Evolutionary conservation across 2,113 vertebrate genomes (phyloP).

Genomic region (Festucalex cinctus): DNA sequence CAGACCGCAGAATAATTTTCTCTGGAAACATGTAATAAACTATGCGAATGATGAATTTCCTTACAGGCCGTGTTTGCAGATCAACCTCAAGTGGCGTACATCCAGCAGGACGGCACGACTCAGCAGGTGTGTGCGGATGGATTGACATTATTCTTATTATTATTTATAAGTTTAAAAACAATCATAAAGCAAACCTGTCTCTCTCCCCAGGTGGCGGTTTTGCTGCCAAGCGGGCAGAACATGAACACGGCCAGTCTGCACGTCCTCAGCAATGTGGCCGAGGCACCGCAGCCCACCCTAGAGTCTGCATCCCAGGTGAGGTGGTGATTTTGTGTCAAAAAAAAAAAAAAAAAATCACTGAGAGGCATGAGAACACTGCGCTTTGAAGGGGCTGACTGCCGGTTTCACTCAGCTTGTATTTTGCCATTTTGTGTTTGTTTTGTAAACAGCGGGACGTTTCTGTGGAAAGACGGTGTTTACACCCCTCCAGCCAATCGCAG

Average conservation of each 20-base stretch:
- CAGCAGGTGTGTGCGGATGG: conserved; percentile 80
- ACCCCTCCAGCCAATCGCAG: too few species aligned
- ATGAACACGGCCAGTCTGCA: conserved; percentile 83
- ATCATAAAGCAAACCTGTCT: not conserved
- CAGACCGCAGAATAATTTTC: too few species aligned
- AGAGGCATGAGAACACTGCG: too few species aligned
- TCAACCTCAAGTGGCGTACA: conserved; percentile 93
- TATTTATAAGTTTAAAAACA: not conserved
- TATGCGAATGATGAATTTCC: not conserved
- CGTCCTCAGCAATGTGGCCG: conserved; percentile 81
- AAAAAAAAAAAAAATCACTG: not conserved
- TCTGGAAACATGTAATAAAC: not conserved
- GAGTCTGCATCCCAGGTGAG: conserved; percentile 80
- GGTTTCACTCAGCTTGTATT: too few species aligned
- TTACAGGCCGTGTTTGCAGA: conserved; percentile 90
- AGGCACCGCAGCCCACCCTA: conserved; percentile 78
- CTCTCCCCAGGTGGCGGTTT: conserved; percentile 74
- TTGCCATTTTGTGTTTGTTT: too few species aligned
- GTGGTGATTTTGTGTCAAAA: not conserved
- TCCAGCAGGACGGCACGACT: conserved; percentile 91
- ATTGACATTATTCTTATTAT: not conserved
- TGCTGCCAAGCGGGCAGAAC: conserved; percentile 81
- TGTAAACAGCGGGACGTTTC: too few species aligned
- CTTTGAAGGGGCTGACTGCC: too few species aligned
- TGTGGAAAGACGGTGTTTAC: too few species aligned